Evolutionary conservation across 2,797 vertebrate species (phyloP).

Genomic region (Vireo griseus): DNA sequence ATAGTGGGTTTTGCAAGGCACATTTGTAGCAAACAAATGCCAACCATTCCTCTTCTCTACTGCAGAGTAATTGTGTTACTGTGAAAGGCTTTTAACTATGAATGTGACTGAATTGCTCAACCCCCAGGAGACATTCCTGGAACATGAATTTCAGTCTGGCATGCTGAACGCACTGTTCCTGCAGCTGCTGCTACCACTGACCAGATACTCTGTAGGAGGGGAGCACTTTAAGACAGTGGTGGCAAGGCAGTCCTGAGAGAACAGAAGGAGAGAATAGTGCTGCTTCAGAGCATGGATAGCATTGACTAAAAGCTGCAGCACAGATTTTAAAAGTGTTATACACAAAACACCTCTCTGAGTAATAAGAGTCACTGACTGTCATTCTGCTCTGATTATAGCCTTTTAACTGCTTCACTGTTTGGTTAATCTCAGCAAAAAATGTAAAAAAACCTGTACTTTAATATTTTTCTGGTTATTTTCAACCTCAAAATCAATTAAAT

Average conservation of each 20-base stretch:
- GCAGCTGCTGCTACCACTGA: constrained; percentile 56
- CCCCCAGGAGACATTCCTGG: constrained; percentile 66
- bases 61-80: constrained; percentile 50
- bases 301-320: not conserved
- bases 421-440: not conserved
- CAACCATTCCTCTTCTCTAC: constrained; percentile 21
- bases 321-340: not conserved
- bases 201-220: constrained; percentile 10
- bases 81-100: constrained; percentile 53
- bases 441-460: not conserved
- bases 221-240: not conserved
- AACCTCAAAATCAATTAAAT: not conserved
- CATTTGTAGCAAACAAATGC: constrained; percentile 41
- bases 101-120: constrained; percentile 58
- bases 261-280: not conserved
- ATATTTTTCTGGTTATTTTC: not conserved
- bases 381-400: not conserved
- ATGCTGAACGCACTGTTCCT: constrained; percentile 22
- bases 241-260: not conserved
- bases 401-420: not conserved
- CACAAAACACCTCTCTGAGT: not conserved
- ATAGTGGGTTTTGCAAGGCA: constrained; percentile 17
- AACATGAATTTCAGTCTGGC: constrained; percentile 67
- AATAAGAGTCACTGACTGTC: not conserved
- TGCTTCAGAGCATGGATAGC: not conserved